phyloP scores from a whole-genome alignment of 2,113 vertebrate species.

The Octodon degus region DNA sequence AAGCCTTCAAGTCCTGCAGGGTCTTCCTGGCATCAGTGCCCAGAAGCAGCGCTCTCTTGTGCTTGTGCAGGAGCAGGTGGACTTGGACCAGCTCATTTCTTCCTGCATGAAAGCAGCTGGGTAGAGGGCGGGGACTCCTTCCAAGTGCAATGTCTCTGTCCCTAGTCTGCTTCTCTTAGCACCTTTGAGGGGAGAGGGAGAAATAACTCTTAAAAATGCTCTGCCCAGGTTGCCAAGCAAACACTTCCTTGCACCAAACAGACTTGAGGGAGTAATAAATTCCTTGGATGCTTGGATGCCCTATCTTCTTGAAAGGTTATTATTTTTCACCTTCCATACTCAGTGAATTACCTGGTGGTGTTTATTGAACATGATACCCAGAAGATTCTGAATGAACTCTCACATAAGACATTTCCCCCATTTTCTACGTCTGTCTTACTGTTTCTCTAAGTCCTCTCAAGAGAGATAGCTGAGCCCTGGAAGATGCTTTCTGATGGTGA shows the following conservation, averaged over 20 bases:
- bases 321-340: slow-evolving; percentile 53
- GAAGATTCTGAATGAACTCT: slow-evolving; percentile 46
- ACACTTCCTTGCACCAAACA: slow-evolving; percentile 30
- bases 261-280: slow-evolving; percentile 62
- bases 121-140: not conserved
- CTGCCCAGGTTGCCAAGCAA: slow-evolving; percentile 29
- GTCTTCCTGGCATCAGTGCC: not conserved
- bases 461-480: slow-evolving; percentile 20
- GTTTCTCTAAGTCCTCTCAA: slow-evolving; percentile 22
- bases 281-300: not conserved
- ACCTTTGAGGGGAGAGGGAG: not conserved
- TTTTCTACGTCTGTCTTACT: slow-evolving; percentile 51
- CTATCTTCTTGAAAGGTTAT: slow-evolving; percentile 67
- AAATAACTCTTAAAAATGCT: not conserved
- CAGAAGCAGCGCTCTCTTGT: too few species aligned
- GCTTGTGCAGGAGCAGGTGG: not conserved
- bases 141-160: too few species aligned
- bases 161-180: not conserved
- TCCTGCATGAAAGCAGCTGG: not conserved
- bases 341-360: slow-evolving; percentile 38
- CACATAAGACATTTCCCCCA: not conserved
- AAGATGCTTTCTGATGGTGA: slow-evolving; percentile 24
- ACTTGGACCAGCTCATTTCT: not conserved
- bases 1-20: not conserved
- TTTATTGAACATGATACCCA: slow-evolving; percentile 68